Evolutionary conservation across 2,797 vertebrate genomes (phyloP), one percentile per base, ranked within the genome.

Genomic region (Limosa lapponica): DNA sequence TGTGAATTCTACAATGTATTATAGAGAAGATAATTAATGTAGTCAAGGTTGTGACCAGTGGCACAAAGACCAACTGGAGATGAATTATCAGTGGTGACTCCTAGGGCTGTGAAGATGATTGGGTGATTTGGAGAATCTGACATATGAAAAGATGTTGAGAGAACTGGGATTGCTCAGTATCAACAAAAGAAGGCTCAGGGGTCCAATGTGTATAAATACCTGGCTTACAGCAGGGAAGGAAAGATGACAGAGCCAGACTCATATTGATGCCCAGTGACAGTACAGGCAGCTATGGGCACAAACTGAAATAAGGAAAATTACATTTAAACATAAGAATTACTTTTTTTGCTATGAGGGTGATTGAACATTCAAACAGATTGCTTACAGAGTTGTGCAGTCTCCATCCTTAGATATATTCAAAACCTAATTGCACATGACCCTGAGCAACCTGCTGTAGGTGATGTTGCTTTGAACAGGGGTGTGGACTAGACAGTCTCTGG

Each of bases 401-500:
- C n/a, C 25, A 28, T 55, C 16, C 48, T 28, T 41, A 51, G 16
- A 51, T 14, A 30, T 52, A 67, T 6, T 62, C 23, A 87, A 72
- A 71, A 55, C 12, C 6, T 0, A 3, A 18, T 3, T 55, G 18
- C 41, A 77, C 18, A 7, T 13, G 16, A 41, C 16, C 6, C 9
- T 62, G 18, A 57, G 23, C 34, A 82, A 51, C 4, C 16, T 41
- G 5, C 7, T 73, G 8, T n/a, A 78, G 30, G 7, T 64, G 54
- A 66, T 1, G 0, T 16, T 36, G 20, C 8, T 54, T 71, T 81
- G 14, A 71, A 48, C 7, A 58, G 8, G 11, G 6, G 10, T 2
- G 6, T 48, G 19, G 16, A 43, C 11, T n/a, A 70, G 22, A 14
- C 22, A 46, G 30, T n/a, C 14, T 57, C 6, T 30, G 82, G 54